Evolutionary conservation across 2,113 vertebrate genomes (phyloP).

Genomic region (Caranx ignobilis): DNA sequence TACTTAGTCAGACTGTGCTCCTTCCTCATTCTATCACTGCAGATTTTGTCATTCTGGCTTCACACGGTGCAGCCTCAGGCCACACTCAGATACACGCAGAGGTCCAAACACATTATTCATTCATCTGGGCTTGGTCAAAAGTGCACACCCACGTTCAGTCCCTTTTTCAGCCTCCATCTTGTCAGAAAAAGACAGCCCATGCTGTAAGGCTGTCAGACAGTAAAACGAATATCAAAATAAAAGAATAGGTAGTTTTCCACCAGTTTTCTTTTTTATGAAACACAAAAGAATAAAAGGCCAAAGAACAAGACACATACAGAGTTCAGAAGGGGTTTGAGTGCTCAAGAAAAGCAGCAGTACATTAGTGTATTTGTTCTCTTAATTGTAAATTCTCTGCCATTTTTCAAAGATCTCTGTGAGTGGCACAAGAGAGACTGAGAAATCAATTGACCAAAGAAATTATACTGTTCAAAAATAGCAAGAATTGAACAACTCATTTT

Average conservation of each 20-base stretch:
- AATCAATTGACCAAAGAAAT: background rate
- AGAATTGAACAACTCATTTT: background rate
- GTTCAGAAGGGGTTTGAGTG: background rate
- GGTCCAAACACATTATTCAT: conserved; percentile 45
- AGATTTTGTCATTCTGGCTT: conserved; percentile 40
- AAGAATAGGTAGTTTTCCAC: conserved; percentile 23
- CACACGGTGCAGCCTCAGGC: conserved; percentile 18
- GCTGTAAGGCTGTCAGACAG: conserved; percentile 36
- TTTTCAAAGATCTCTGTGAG: background rate
- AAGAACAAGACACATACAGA: conserved; percentile 6
- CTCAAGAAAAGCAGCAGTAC: background rate
- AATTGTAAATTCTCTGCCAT: background rate
- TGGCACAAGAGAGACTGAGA: background rate
- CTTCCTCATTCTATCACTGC: conserved; percentile 48
- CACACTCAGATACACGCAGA: conserved; percentile 34
- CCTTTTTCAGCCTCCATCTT: conserved; percentile 34
- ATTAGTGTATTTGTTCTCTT: background rate
- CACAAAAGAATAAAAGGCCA: conserved; percentile 16
- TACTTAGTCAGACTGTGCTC: conserved; percentile 21
- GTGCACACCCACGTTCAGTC: conserved; percentile 36
- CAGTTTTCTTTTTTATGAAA: conserved; percentile 15
- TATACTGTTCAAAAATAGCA: background rate
- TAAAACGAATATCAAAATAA: conserved; percentile 32
- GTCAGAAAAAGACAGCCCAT: conserved; percentile 30
- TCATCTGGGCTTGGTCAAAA: conserved; percentile 42